phyloP scores from a whole-genome alignment of 2,113 vertebrate genomes.

The Trichechus manatus region DNA sequence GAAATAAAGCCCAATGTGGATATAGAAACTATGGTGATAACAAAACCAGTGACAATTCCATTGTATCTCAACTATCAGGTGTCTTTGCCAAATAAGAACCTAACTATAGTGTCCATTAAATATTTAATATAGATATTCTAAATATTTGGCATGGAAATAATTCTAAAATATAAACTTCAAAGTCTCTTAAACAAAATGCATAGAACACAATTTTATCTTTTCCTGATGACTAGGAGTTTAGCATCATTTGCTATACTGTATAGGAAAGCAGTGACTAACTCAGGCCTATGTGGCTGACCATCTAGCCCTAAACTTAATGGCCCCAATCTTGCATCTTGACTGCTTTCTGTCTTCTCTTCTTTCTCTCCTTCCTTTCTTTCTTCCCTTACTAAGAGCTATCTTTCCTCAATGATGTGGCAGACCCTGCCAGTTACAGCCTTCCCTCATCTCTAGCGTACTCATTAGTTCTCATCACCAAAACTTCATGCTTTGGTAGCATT shows the following conservation, averaged over 20 bases:
- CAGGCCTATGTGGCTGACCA: not conserved
- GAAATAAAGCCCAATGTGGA: not conserved
- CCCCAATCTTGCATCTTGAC: not conserved
- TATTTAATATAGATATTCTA: not conserved
- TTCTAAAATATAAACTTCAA: not conserved
- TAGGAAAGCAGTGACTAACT: not conserved
- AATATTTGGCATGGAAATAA: not conserved
- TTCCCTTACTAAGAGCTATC: not conserved
- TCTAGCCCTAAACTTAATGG: not conserved
- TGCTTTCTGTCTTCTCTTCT: not conserved
- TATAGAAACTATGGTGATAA: not conserved
- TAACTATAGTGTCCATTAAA: not conserved
- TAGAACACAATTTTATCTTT: not conserved
- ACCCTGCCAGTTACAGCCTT: not conserved
- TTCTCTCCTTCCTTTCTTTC: not conserved
- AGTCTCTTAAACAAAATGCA: not conserved
- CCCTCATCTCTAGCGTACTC: constrained; percentile 6
- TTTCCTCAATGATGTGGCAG: not conserved
- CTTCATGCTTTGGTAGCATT: not conserved
- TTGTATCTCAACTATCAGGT: not conserved
- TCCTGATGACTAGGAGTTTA: not conserved
- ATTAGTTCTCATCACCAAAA: not conserved
- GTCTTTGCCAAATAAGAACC: constrained; percentile 11
- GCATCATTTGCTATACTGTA: not conserved
- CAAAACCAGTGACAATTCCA: not conserved